Conservation (phyloP, 2,797 vertebrate genomes). For the Phrynocephalus guinanensis region DNA sequence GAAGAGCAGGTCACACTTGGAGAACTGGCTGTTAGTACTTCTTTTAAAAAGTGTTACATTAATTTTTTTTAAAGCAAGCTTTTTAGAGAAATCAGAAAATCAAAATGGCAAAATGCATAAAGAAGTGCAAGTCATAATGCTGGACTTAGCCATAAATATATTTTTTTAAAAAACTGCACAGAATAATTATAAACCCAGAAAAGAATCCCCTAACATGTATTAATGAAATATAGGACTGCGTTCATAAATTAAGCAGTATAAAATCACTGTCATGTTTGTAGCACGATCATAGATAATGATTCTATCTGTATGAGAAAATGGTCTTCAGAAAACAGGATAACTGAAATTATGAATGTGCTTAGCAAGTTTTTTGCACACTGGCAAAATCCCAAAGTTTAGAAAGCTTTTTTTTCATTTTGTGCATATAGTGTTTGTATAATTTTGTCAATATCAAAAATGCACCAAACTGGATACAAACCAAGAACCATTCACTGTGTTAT, state of each 20-base stretch:
- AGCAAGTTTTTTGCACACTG: background rate
- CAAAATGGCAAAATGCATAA: background rate
- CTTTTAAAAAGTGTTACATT: background rate
- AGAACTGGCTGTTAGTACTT: background rate
- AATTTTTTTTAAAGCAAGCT: background rate
- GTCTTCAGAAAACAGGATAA: background rate
- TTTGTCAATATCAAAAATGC: background rate
- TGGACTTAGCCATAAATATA: background rate
- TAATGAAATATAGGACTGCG: background rate
- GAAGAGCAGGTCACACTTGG: background rate
- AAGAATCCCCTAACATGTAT: background rate
- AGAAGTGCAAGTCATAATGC: background rate
- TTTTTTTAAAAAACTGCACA: background rate
- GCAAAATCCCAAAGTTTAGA: background rate
- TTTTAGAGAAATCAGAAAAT: background rate
- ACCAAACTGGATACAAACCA: background rate
- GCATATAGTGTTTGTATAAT: background rate
- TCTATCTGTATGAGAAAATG: background rate
- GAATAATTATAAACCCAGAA: background rate
- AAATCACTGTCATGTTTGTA: background rate
- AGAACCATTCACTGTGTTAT: background rate
- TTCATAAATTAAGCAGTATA: background rate
- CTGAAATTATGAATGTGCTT: background rate
- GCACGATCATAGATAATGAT: background rate
- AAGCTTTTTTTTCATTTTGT: background rate